phyloP scores from a whole-genome alignment of 2,797 vertebrate genomes.

The Psittacula echo region DNA sequence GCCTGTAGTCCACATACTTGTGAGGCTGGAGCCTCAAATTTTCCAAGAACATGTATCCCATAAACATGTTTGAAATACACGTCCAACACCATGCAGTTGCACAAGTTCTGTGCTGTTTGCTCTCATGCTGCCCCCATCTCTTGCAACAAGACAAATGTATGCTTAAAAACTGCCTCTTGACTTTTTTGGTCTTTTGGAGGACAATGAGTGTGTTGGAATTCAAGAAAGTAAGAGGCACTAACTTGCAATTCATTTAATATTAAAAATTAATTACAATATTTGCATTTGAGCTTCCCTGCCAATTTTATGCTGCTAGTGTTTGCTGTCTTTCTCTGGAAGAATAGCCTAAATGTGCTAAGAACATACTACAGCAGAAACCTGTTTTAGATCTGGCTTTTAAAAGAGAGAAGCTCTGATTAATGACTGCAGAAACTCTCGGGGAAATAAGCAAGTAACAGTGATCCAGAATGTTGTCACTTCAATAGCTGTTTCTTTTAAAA shows the following conservation, averaged over 20 bases:
- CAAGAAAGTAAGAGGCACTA: background rate
- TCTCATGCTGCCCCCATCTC: background rate
- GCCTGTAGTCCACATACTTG: background rate
- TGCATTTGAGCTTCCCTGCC: background rate
- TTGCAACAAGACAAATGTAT: background rate
- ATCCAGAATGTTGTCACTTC: background rate
- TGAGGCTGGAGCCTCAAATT: background rate
- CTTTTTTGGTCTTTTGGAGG: background rate
- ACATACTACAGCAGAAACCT: background rate
- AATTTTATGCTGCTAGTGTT: background rate
- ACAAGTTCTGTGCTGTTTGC: background rate
- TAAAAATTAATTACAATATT: background rate
- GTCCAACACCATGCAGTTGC: background rate
- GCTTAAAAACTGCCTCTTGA: background rate
- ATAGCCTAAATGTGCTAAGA: background rate
- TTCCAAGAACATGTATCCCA: background rate
- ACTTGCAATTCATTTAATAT: background rate
- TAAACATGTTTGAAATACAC: background rate
- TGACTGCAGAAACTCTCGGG: background rate
- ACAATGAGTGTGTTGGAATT: background rate
- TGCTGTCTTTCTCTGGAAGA: background rate
- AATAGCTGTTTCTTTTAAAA: background rate
- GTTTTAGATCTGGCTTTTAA: background rate
- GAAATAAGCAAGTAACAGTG: background rate
- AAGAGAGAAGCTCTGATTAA: background rate